Evolutionary conservation across 2,113 vertebrate species (phyloP), one percentile per base, ranked within the genome.

Genomic region (Tiliqua scincoides): DNA sequence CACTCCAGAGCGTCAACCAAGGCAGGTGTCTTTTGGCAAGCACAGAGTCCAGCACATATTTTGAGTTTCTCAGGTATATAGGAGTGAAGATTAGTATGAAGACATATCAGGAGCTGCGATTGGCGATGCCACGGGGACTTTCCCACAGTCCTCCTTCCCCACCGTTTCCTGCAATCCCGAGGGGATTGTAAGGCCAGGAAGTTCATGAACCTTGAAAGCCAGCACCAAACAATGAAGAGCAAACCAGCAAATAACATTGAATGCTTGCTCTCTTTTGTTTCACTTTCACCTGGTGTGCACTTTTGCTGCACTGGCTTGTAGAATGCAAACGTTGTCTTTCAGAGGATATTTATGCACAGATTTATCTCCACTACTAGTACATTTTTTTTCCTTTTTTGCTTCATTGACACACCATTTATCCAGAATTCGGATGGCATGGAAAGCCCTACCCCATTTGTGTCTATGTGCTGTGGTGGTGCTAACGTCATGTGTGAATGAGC

Each of bases 171-270:
- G 70, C 32, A 15, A 23, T 80, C n/a, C 87, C 84, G n/a, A 61
- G 82, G 21, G 21, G 90, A 40, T 65, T 82, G 32, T 62, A 89
- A 93, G 73, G 88, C 83, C 85, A 83, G 15, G 27, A 70, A 82
- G 61, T 87, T 91, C 71, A 81, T 68, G 27, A 15, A 30, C 2
- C 6, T 79, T 18, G 78, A 71, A 73, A 87, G 4, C 78, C 52
- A 5, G 80, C 84, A 93, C 83, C 48, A 93, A 93, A 90, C 35
- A 82, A 72, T 70, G 27, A 32, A 82, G 63, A 62, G 87, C 0
- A 1, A 57, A 57, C 10, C 54, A 5, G 6, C 54, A 57, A 57
- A 57, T 17, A 12, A 17, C 10, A 17, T 67, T 72, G 4, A 32
- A 6, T 2, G 71, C 1, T 23, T 0, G 8, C 0, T 87, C 73